These are phyloP conservation scores for Pelobates fuscus DNA, from an alignment of 2,113 vertebrate species.

Conservation along the genomic window DNA sequence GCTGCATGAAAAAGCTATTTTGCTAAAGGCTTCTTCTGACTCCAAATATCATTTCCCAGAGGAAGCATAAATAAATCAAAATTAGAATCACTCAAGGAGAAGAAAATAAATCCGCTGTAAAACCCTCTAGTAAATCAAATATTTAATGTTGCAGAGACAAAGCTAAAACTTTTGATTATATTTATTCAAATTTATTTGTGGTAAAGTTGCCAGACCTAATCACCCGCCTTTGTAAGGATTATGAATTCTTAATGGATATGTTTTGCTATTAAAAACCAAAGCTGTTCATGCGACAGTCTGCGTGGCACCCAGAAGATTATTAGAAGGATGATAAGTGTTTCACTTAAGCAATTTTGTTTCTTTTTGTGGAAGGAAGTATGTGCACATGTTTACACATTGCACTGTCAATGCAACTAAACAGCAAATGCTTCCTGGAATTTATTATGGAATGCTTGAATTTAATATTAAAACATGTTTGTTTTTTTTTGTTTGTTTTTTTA, in stretches of 20 bases:
- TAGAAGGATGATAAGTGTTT: conserved; percentile 68
- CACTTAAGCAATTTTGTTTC: conserved; percentile 62
- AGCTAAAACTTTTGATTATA: conserved; percentile 71
- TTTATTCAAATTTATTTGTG: conserved; percentile 73
- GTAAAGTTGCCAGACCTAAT: conserved; percentile 66
- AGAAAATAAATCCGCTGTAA: conserved; percentile 19
- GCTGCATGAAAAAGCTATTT: conserved; percentile 27
- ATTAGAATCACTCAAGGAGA: conserved; percentile 37
- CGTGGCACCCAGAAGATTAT: conserved; percentile 73
- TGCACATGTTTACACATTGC: conserved; percentile 28
- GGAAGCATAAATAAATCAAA: conserved; percentile 42
- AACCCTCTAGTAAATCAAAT: conserved; percentile 63
- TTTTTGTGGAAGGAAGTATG: conserved; percentile 37
- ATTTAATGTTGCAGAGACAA: conserved; percentile 69
- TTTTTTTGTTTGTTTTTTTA: neutral
- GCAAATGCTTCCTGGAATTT: conserved; percentile 21
- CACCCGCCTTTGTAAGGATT: conserved; percentile 70
- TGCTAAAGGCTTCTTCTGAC: conserved; percentile 18
- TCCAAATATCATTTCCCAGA: conserved; percentile 38
- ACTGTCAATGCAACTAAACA: conserved; percentile 29
- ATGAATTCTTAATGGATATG: conserved; percentile 69
- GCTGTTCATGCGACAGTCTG: conserved; percentile 64
- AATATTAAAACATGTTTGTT: neutral
- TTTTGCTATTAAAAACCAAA: conserved; percentile 71
- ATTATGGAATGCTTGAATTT: conserved; percentile 4